These are phyloP conservation scores for Grus americana DNA, from an alignment of 2,113 vertebrate species.

Conservation along the genomic window DNA sequence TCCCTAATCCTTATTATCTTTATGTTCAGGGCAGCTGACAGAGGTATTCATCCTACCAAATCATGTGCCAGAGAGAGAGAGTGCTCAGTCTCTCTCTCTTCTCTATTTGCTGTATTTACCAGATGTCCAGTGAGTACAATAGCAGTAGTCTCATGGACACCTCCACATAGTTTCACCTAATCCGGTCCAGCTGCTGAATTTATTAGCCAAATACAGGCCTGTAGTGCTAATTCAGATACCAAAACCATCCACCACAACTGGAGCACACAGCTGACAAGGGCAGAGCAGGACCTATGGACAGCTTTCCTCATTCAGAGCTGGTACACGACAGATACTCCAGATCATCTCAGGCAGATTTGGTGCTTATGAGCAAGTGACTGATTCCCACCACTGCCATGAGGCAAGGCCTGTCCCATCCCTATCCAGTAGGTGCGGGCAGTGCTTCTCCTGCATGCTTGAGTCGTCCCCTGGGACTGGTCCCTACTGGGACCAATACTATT, in stretches of 20 bases:
- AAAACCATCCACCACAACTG: not conserved
- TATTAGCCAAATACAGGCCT: not conserved
- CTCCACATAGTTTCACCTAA: not conserved
- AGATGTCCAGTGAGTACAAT: not conserved
- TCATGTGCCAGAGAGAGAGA: not conserved
- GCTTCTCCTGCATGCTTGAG: not conserved
- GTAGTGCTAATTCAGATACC: not conserved
- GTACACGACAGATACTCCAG: not conserved
- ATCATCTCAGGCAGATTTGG: not conserved
- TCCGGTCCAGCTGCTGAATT: not conserved
- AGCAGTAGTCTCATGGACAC: not conserved
- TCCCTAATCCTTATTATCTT: not conserved
- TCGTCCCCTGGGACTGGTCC: not conserved
- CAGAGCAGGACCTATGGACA: not conserved
- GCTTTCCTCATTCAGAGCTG: not conserved
- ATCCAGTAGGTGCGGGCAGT: not conserved
- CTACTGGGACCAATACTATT: too few relatives aligned
- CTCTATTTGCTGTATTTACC: not conserved
- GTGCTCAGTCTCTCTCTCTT: not conserved
- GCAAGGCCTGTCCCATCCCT: not conserved
- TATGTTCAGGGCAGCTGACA: not conserved
- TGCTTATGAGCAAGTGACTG: not conserved
- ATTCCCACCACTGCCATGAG: not conserved
- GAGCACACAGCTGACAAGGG: not conserved
- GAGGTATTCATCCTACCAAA: not conserved